Evolutionary conservation across 2,113 vertebrate genomes (phyloP).

Genomic region (Anoplopoma fimbria): DNA sequence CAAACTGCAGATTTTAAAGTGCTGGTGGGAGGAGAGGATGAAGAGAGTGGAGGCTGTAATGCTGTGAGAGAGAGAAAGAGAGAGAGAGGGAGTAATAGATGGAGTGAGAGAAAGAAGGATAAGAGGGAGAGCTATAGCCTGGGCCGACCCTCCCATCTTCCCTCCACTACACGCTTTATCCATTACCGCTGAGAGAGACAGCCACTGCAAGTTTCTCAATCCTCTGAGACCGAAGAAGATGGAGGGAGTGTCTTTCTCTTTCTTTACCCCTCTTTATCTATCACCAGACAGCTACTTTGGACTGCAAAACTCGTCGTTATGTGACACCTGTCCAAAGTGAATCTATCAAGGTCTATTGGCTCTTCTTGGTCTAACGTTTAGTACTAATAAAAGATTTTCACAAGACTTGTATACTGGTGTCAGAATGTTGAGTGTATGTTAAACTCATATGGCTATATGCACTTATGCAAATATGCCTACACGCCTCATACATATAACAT

Average conservation of each 20-base stretch:
- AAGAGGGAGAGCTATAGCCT: conserved; percentile 29
- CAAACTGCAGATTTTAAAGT: conserved; percentile 30
- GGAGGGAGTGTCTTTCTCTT: conserved; percentile 37
- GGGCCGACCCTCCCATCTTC: conserved; percentile 25
- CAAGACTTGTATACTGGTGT: not conserved
- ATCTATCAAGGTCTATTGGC: conserved; percentile 7
- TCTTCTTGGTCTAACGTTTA: not conserved
- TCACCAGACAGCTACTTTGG: conserved; percentile 13
- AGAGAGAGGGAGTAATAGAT: not conserved
- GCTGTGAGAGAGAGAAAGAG: conserved; percentile 1
- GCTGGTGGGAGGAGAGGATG: conserved; percentile 13
- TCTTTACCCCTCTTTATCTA: conserved; percentile 35
- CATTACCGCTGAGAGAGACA: conserved; percentile 72
- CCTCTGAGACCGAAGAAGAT: conserved; percentile 58
- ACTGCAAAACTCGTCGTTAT: conserved; percentile 14
- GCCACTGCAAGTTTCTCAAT: conserved; percentile 65
- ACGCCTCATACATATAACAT: conserved; percentile 21
- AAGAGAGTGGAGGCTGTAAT: conserved; percentile 25
- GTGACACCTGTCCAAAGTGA: conserved; percentile 18
- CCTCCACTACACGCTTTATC: conserved; percentile 72
- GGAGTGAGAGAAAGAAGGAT: conserved; percentile 22
- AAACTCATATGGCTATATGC: not conserved
- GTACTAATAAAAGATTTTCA: not conserved
- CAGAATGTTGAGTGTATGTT: not conserved
- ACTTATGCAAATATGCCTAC: conserved; percentile 5